Evolutionary conservation across 2,797 vertebrate species (phyloP).

Genomic region (Rhinoraja longicauda): DNA sequence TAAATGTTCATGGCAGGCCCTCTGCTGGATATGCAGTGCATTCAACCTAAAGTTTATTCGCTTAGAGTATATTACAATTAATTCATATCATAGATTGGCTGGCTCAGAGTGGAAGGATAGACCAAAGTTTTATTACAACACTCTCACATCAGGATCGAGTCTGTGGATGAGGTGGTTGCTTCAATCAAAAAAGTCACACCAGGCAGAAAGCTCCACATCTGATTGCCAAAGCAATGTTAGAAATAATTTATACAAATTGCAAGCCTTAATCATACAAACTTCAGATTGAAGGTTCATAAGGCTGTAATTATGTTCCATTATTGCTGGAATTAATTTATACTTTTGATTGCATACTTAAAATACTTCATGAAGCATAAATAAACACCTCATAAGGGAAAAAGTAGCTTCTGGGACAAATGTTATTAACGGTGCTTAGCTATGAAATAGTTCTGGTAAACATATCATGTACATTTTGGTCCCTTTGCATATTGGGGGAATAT

Average conservation of each 20-base stretch:
- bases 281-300: not conserved
- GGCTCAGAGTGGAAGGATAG: not conserved
- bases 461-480: not conserved
- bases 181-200: not conserved
- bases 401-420: not conserved
- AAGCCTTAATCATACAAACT: not conserved
- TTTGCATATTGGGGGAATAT: not conserved
- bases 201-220: not conserved
- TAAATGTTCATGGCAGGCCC: not conserved
- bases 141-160: not conserved
- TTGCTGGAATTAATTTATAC: not conserved
- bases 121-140: not conserved
- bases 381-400: not conserved
- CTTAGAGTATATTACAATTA: not conserved
- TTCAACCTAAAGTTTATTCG: not conserved
- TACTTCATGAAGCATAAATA: not conserved
- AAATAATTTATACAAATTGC: not conserved
- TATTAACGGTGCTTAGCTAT: not conserved
- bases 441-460: not conserved
- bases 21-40: not conserved
- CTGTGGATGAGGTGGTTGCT: not conserved
- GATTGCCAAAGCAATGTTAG: not conserved
- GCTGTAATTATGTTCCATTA: not conserved
- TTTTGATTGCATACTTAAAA: not conserved
- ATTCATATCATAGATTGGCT: not conserved